Evolutionary conservation across 1,140 invertebrate genomes (phyloP).

Genomic region (Goniozus legneri): DNA sequence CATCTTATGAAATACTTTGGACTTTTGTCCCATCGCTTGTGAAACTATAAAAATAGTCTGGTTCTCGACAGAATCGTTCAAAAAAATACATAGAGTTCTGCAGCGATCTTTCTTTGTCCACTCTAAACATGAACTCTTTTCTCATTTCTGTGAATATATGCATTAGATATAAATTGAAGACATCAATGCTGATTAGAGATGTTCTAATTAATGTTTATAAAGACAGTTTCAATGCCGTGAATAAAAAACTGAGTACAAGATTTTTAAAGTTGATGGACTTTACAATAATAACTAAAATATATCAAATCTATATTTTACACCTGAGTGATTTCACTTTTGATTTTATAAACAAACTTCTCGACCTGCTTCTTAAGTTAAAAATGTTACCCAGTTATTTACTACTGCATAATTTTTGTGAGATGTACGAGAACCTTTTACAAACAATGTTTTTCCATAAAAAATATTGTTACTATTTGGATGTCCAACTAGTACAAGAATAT

Average conservation of each 20-base stretch:
- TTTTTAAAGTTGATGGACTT: conserved; percentile 21
- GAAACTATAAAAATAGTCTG: too few relatives aligned
- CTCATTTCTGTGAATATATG: conserved; percentile 4
- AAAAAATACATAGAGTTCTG: not conserved
- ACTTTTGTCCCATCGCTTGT: too few relatives aligned
- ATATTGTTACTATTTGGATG: conserved; percentile 6
- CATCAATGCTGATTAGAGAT: conserved; percentile 11
- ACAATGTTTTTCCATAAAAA: conserved; percentile 22
- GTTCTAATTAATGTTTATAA: conserved; percentile 15
- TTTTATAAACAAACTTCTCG: conserved; percentile 17
- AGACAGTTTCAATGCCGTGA: conserved; percentile 16
- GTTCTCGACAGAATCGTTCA: too few relatives aligned
- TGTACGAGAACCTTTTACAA: conserved; percentile 25
- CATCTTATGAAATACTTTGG: too few relatives aligned
- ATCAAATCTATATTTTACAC: conserved; percentile 11
- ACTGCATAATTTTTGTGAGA: conserved; percentile 25
- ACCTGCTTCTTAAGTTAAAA: conserved; percentile 25
- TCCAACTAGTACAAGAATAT: conserved; percentile 21
- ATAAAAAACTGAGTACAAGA: conserved; percentile 5
- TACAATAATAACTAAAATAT: conserved; percentile 5
- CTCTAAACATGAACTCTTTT: conserved; percentile 5
- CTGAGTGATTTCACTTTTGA: conserved; percentile 18
- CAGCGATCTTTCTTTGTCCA: conserved; percentile 7
- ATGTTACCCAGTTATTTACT: conserved; percentile 22
- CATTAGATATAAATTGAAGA: conserved; percentile 16